Evolutionary conservation across 1,140 invertebrate genomes (phyloP), one percentile per base, ranked within the genome.

Genomic region (Pseudomyrmex sp.): DNA sequence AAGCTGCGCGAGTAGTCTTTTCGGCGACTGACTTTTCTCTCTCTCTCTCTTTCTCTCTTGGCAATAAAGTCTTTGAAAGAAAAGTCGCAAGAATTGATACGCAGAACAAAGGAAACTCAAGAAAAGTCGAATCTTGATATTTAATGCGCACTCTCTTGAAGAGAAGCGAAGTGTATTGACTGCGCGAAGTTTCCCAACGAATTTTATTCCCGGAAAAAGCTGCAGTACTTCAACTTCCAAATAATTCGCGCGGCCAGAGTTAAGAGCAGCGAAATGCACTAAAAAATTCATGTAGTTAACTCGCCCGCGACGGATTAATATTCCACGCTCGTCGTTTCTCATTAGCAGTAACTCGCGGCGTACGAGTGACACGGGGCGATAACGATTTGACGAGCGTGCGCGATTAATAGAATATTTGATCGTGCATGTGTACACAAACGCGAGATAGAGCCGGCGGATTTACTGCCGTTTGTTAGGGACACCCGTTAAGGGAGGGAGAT

Each of bases 321-420:
- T 82, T 82, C 65, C 54, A 88, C 66, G 18, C 54, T 82, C 72
- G 76, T 88, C 83, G 86, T 88, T 88, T 83, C 87, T 88, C 86
- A 88, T 88, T 88, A 88, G 87, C 86, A 77, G 68, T 88, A 88
- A 88, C 73, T 82, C 58, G 46, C 48, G 26, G 54, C 52, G 70
- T 73, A 88, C 79, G 83, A 85, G 87, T 76, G 58, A 70, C 86
- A 68, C 83, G 77, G 73, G 83, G 83, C 77, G 86, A 87, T 85
- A 88, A 88, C 86, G 87, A 88, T 88, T 88, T 85, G 87, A 88
- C 86, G 83, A 77, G 56, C 84, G 44, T 79, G 56, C 74, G 79
- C 83, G 83, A 88, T 88, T 88, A 88, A 88, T 88, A 88, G 86
- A 88, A 88, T 88, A 88, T 88, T 88, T 91, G 88, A 88, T 87